phyloP scores from a whole-genome alignment of 1,140 invertebrate species.

The Aphis craccivora region DNA sequence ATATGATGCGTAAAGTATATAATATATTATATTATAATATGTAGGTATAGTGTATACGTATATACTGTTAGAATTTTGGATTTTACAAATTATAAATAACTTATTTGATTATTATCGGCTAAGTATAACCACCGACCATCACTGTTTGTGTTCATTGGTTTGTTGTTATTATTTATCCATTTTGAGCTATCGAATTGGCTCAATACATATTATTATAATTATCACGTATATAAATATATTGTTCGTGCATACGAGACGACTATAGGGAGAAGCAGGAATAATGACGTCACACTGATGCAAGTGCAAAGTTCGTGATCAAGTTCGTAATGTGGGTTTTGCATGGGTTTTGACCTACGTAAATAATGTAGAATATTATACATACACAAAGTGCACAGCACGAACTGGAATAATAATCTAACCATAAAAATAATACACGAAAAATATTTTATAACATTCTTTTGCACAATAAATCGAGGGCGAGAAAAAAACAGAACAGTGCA shows the following conservation, averaged over 20 bases:
- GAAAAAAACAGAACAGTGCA: too few species aligned
- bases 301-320: neutral
- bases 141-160: neutral
- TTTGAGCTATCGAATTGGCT: neutral
- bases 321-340: too few species aligned
- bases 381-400: too few species aligned
- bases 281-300: neutral
- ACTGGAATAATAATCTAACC: neutral
- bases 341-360: neutral
- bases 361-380: too few species aligned
- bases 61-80: neutral
- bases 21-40: neutral
- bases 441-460: neutral
- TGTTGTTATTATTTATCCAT: neutral
- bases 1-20: neutral
- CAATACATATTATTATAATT: neutral
- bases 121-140: neutral
- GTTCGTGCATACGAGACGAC: neutral
- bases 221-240: neutral
- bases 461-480: neutral
- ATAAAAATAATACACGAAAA: neutral
- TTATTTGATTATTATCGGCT: neutral
- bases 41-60: neutral
- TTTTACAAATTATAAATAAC: neutral
- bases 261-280: neutral